Percentiles rank a stretch among this genome's conserved stretches.
Evolutionary conservation across 30 jellyfish, hydroid and myxozoan genomes (phyloP).

Genomic region (Pelagia noctiluca): DNA sequence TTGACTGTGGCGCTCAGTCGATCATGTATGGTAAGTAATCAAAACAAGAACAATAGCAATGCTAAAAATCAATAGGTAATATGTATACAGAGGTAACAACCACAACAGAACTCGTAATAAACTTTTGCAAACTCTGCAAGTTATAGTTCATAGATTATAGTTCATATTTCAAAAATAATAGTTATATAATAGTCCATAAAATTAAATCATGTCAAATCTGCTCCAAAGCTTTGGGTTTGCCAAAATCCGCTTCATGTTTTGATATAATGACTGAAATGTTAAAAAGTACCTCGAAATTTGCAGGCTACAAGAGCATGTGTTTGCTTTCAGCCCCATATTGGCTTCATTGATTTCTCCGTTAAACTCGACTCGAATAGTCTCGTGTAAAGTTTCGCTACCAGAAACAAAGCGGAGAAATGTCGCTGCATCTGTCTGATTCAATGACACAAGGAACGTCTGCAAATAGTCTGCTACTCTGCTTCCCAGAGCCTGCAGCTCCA

Average conservation of each 20-base stretch:
- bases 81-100: not conserved
- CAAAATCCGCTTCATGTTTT: not conserved
- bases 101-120: not conserved
- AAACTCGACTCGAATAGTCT: not conserved
- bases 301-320: constrained; percentile 11
- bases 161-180: no score
- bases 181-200: no score
- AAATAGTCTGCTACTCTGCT: constrained; percentile 14
- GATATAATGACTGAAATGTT: not conserved
- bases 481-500: not conserved
- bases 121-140: not conserved
- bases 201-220: constrained; percentile 1
- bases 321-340: not conserved
- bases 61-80: not conserved
- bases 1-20: no score
- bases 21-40: not conserved
- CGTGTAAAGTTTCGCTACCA: constrained; percentile 15
- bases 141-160: not conserved
- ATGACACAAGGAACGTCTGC: constrained; percentile 3
- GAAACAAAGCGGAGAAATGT: constrained; percentile 3
- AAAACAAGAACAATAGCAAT: not conserved
- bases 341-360: constrained; percentile 16
- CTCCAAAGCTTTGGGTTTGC: not conserved
- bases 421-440: not conserved
- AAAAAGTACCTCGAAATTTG: constrained; percentile 7